These are phyloP conservation scores for Orthosia cruda DNA, from an alignment of 2,888 invertebrate genomes.

Conservation along the genomic window DNA sequence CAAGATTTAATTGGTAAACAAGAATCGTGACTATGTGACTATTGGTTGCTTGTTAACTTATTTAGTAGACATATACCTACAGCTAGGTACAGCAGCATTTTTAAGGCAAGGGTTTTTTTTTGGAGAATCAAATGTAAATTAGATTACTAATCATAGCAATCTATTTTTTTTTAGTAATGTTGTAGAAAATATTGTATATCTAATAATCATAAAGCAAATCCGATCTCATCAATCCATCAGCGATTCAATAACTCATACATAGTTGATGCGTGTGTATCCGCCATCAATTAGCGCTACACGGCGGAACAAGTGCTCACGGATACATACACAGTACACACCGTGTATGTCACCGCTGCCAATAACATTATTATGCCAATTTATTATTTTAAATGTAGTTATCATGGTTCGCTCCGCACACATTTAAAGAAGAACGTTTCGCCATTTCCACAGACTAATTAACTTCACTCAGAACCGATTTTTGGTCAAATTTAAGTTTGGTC, in stretches of 20 bases:
- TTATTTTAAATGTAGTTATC: slow-evolving; percentile 30
- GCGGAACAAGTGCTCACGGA: slow-evolving; percentile 3
- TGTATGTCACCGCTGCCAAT: slow-evolving; percentile 9
- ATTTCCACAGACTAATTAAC: slow-evolving; percentile 22
- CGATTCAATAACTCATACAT: neutral
- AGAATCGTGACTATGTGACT: neutral
- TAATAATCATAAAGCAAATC: neutral
- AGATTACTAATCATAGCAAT: neutral
- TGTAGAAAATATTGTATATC: no score
- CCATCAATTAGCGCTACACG: slow-evolving; percentile 17
- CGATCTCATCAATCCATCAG: neutral
- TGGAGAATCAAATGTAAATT: neutral
- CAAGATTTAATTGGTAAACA: neutral
- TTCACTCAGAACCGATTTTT: slow-evolving; percentile 6
- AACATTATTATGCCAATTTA: neutral
- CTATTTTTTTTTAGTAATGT: no score
- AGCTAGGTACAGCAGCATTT: neutral
- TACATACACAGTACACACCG: no score
- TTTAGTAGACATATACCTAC: neutral
- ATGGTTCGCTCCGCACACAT: neutral
- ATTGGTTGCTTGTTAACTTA: neutral
- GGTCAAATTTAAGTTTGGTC: slow-evolving; percentile 15
- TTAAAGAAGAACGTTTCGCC: slow-evolving; percentile 10
- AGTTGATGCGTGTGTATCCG: neutral
- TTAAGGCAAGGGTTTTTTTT: neutral